Base-by-base conservation (phyloP, 2,888 invertebrate species). In the Sialis fuliginosa region DNA sequence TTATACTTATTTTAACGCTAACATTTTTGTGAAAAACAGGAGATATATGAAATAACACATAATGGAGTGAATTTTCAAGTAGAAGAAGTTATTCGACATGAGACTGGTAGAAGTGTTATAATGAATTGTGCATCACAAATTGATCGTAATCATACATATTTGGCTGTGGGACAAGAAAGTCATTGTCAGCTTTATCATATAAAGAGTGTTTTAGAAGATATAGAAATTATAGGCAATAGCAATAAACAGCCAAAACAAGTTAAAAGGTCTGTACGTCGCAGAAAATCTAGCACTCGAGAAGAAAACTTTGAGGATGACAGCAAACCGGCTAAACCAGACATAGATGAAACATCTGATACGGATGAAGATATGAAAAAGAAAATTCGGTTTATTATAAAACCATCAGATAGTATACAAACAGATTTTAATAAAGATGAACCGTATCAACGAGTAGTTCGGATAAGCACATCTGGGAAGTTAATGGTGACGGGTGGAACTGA, bases 401-500 rank as follows among this genome's bases (percentile, higher is more conserved):
- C 88, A 1, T 70, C 75, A 46, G 85, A 86, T 54, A 85, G 85
- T 60, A 75, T 88, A 52, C 88, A 88, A 66, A 89, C 89, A 47
- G 89, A 89, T 67, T 89, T 87, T 63, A 74, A 79, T 70, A 57
- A 58, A 34, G 70, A 75, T 8, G 91, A 91, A 56, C 84, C 91
- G 3, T 68, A 91, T 52, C 91, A 92, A 62, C 78, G 92, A 61
- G 84, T 90, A 48, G 89, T 92, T 9, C 72, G 81, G 46, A 77
- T 90, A 54, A 40, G 22, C 22, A 40, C 30, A n/a, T 40, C 39
- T 60, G 81, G 85, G 6, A 80, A 79, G 56, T 60, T 86, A 31
- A 80, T 96, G 78, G 88, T 84, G 1, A 93, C 93, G 0, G 95
- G 91, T 41, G 93, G 95, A 32, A 81, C 85, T 1, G 95, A 96